phyloP scores from a whole-genome alignment of 2,888 invertebrate species.

The Ophioninae sp. region DNA sequence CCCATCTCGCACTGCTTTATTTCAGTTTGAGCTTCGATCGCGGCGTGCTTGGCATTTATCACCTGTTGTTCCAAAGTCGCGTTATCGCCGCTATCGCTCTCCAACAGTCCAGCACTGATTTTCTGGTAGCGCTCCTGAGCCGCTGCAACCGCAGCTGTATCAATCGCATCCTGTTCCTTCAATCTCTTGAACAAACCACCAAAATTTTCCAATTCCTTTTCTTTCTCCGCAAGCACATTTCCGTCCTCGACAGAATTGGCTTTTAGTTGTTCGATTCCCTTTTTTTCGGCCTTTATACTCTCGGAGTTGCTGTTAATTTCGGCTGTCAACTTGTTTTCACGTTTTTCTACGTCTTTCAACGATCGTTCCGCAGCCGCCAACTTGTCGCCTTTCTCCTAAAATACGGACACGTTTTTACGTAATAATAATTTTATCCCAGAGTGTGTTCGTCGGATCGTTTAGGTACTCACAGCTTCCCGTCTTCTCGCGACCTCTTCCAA shows the following conservation, averaged over 20 bases:
- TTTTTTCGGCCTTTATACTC: conserved; percentile 86
- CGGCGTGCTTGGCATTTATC: conserved; percentile 90
- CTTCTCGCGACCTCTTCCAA: conserved; percentile 85
- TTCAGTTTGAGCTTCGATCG: conserved; percentile 90
- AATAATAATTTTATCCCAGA: not conserved
- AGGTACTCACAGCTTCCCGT: conserved; percentile 85
- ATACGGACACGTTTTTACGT: not conserved
- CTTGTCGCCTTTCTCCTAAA: conserved; percentile 85
- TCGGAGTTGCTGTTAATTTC: conserved; percentile 86
- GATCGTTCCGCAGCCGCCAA: conserved; percentile 85
- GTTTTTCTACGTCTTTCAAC: conserved; percentile 85
- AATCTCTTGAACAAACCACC: conserved; percentile 86
- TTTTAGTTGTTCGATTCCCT: conserved; percentile 86
- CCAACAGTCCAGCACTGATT: conserved; percentile 90
- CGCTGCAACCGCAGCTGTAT: conserved; percentile 85
- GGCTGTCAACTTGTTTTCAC: conserved; percentile 86
- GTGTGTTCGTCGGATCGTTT: conserved; percentile 2
- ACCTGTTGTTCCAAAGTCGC: conserved; percentile 95
- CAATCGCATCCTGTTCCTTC: conserved; percentile 85
- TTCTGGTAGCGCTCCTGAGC: conserved; percentile 93
- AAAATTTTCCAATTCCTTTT: conserved; percentile 84
- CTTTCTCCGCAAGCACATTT: conserved; percentile 84
- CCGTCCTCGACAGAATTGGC: conserved; percentile 87
- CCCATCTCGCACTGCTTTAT: conserved; percentile 90
- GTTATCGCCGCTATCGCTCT: conserved; percentile 89